Percentiles rank a stretch among this genome's conserved stretches.
phyloP scores from a whole-genome alignment of 2,113 vertebrate genomes.

The Macaca fascicularis region DNA sequence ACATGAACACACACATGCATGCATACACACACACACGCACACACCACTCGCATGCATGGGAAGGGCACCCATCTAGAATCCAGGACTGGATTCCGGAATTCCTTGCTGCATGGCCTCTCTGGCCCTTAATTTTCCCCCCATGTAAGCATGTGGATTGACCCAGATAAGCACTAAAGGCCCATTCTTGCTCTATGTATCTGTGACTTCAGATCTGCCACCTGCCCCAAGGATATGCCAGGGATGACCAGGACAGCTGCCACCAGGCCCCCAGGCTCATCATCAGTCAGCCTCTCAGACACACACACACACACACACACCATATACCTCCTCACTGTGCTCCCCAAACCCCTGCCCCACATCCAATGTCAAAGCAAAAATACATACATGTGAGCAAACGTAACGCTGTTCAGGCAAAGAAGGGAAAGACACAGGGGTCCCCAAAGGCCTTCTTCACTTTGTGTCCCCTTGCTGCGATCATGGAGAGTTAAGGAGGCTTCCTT shows the following conservation, averaged over 20 bases:
- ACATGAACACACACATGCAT: too few relatives aligned
- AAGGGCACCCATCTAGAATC: background rate
- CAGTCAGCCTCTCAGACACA: background rate
- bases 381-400: conserved; percentile 18
- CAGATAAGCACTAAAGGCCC: background rate
- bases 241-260: conserved; percentile 14
- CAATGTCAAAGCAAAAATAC: conserved; percentile 68
- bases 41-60: background rate
- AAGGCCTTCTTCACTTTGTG: background rate
- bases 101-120: background rate
- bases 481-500: background rate
- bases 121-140: conserved; percentile 6
- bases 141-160: background rate
- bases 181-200: background rate
- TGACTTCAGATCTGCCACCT: conserved; percentile 42
- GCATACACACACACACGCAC: background rate
- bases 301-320: conserved; percentile 16
- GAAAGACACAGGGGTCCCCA: background rate
- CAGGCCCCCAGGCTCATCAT: background rate
- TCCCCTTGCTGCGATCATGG: conserved; percentile 9
- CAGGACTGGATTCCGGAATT: background rate
- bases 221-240: conserved; percentile 9
- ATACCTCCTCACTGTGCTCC: conserved; percentile 77
- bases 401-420: background rate
- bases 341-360: conserved; percentile 41